Evolutionary conservation across 2,113 vertebrate genomes (phyloP).

Genomic region (Sigmodon hispidus): DNA sequence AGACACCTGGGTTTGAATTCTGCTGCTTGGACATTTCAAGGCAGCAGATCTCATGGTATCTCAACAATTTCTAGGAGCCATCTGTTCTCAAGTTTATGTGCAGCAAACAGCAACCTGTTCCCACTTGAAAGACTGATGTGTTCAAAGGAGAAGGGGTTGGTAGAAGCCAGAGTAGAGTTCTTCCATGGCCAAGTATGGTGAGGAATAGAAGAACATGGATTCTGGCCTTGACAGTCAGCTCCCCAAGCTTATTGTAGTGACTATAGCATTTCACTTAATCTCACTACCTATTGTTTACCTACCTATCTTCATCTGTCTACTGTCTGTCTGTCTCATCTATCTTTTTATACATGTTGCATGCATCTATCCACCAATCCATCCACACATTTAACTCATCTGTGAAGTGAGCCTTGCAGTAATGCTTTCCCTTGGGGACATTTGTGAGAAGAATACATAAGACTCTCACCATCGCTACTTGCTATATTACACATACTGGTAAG

Average conservation of each 20-base stretch:
- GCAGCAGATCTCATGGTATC: slow-evolving; percentile 58
- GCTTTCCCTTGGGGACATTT: background rate
- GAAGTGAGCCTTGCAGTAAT: background rate
- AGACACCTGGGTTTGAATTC: slow-evolving; percentile 68
- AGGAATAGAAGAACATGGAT: background rate
- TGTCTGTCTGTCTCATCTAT: background rate
- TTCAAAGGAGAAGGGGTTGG: background rate
- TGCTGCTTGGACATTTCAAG: slow-evolving; percentile 73
- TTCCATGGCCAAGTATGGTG: background rate
- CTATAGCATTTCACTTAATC: background rate
- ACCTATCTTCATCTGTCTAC: no score
- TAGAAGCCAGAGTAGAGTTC: background rate
- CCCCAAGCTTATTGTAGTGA: accelerated
- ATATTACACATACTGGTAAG: no score
- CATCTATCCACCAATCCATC: background rate
- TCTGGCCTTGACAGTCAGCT: background rate
- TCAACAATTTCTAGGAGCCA: slow-evolving; percentile 58
- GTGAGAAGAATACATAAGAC: background rate
- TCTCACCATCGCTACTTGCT: no score
- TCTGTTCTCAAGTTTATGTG: slow-evolving; percentile 34
- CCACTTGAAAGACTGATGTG: background rate
- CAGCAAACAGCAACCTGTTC: slow-evolving; percentile 30
- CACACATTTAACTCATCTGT: background rate
- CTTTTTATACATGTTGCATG: background rate
- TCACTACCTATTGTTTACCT: background rate